Base-by-base conservation (phyloP, 2,888 invertebrate genomes). In the Silvanus unidentatus region DNA sequence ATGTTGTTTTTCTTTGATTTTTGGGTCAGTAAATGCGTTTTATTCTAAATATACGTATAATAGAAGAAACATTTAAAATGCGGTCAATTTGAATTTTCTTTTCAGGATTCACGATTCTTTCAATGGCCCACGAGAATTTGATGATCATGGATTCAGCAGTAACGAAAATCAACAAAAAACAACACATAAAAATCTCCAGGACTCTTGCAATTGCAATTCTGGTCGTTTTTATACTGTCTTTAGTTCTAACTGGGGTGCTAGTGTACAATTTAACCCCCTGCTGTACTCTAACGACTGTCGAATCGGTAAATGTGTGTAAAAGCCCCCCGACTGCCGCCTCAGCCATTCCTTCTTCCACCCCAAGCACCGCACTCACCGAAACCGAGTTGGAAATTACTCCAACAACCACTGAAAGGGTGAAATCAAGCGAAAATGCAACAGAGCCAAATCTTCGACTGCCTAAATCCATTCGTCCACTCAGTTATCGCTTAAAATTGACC, bases 261-360 rank as follows among this genome's bases (percentile, higher is more conserved):
- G 86, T 88, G 14, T 87, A 88, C 67, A 85, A 86, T 68, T 82
- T 87, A 58, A 81, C 84, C 11, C 79, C 84, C 0, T 85, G 85
- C 55, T 71, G 71, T 3, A 13, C 14, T 14, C 3, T n/a, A 6
- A 9, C 5, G 10, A 10, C 13, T 13, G 4, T 9, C 3, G 10
- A 13, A 11, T 9, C 28, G 8, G 11, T 28, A n/a, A 41, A 41
- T 1, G 73, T 74, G n/a, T 39, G 34, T 13, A 16, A 42, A 14
- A 29, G 3, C 2, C 8, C 56, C 30, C 35, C 60, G 32, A 49
- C 53, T 43, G 46, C 51, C 22, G 55, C 55, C 11, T 54, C 59
- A 12, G 59, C 61, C 47, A 61, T 63, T 41, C 58, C 29, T n/a
- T 11, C 9, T 9, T 32, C 32, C 8, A 37, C 42, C 3, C 38